These are phyloP conservation scores for Apotomis capreana DNA, from an alignment of 2,888 invertebrate species.

Conservation along the genomic window DNA sequence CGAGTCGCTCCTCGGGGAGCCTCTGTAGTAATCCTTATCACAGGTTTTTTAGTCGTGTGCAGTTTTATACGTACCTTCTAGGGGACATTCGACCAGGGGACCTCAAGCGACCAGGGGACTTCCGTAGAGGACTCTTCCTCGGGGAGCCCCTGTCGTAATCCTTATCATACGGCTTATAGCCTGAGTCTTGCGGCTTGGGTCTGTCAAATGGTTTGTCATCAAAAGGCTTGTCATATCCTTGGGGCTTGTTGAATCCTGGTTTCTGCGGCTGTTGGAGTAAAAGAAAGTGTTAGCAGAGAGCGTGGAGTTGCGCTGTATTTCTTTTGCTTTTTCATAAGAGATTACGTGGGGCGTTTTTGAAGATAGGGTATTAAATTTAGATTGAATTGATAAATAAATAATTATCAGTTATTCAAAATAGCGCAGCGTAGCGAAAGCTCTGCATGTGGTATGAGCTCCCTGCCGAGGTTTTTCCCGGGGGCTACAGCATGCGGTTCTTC, in stretches of 20 bases:
- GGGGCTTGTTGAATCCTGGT: constrained; percentile 10
- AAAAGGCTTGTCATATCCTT: constrained; percentile 9
- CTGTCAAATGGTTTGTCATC: constrained; percentile 9
- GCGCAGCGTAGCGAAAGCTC: too few relatives aligned
- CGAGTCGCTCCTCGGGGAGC: constrained; percentile 22
- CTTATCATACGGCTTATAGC: constrained; percentile 26
- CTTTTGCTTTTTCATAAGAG: too few relatives aligned
- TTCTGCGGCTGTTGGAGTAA: constrained; percentile 15
- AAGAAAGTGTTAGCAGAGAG: neutral
- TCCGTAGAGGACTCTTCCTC: constrained; percentile 46
- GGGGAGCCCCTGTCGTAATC: constrained; percentile 16
- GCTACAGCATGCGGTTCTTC: too few relatives aligned
- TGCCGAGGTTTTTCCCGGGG: too few relatives aligned
- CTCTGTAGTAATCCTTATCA: neutral
- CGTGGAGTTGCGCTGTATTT: too few relatives aligned
- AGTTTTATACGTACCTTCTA: neutral
- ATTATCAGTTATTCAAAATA: too few relatives aligned
- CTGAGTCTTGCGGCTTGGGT: constrained; percentile 1
- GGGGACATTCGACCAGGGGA: constrained; percentile 40
- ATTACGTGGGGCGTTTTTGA: too few relatives aligned
- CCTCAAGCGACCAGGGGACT: constrained; percentile 30
- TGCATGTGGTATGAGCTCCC: too few relatives aligned
- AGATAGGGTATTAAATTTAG: too few relatives aligned
- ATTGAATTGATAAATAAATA: too few relatives aligned
- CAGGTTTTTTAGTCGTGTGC: too few relatives aligned